These are phyloP conservation scores for Adelosebastes latens DNA, from an alignment of 2,797 vertebrate genomes.

Conservation along the genomic window DNA sequence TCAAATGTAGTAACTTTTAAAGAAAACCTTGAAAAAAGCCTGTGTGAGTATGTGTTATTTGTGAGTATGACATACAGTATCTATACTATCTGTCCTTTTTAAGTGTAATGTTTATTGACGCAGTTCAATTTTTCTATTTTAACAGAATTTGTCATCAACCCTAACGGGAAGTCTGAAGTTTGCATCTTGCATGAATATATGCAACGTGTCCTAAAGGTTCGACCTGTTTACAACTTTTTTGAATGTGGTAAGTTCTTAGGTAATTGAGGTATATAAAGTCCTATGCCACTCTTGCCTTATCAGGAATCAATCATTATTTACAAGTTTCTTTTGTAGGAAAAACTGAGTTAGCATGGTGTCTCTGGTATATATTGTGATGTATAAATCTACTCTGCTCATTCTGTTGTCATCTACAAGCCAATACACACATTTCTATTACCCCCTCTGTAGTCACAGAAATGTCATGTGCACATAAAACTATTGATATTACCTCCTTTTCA, in stretches of 20 bases:
- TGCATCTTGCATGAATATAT: conserved; percentile 99
- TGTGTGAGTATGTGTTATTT: neutral
- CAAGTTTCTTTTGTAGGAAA: neutral
- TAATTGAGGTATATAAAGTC: neutral
- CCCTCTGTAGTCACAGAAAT: neutral
- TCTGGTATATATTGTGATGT: neutral
- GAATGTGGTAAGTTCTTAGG: conserved; percentile 95
- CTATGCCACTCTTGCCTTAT: neutral
- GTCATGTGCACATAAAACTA: neutral
- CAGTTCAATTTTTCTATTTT: conserved; percentile 25
- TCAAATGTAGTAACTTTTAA: neutral
- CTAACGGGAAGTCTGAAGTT: conserved; percentile 98
- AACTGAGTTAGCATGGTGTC: no score
- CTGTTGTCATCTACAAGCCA: neutral
- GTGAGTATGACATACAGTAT: neutral
- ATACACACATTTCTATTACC: neutral
- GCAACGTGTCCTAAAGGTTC: conserved; percentile 99
- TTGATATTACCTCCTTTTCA: neutral
- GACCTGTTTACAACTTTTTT: conserved; percentile 99
- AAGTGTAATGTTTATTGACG: neutral
- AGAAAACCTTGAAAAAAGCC: neutral
- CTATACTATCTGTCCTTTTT: neutral
- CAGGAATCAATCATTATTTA: neutral
- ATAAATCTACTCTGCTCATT: neutral
- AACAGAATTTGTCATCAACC: conserved; percentile 99